Percentiles rank a stretch among this genome's conserved stretches.
phyloP scores from a whole-genome alignment of 2,797 vertebrate genomes.

The Cryptoblepharus egeriae region DNA sequence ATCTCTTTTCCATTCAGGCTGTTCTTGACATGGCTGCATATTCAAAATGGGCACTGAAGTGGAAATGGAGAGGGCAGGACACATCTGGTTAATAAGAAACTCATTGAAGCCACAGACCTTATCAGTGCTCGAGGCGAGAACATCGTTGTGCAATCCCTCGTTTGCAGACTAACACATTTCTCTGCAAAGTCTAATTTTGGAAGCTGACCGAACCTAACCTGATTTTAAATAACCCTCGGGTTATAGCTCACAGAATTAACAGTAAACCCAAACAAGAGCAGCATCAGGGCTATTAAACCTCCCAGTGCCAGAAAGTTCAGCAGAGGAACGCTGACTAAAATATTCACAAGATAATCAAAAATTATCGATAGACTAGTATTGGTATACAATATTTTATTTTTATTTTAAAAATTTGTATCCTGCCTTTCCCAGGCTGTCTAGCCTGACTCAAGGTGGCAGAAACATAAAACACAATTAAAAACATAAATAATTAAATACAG shows the following conservation, averaged over 20 bases:
- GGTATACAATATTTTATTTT: no score
- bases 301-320: background rate
- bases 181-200: constrained; percentile 4
- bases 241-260: constrained; percentile 24
- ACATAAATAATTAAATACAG: no score
- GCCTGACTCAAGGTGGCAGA: no score
- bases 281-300: background rate
- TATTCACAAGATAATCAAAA: background rate
- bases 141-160: background rate
- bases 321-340: background rate
- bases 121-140: background rate
- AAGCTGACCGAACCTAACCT: constrained; percentile 4
- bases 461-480: no score
- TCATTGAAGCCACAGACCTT: background rate
- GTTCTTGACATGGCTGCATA: background rate
- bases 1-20: constrained; percentile 7
- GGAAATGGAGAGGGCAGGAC: constrained; percentile 8
- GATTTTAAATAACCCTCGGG: constrained; percentile 26
- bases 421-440: no score
- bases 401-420: no score
- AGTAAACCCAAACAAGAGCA: constrained; percentile 1
- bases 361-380: background rate
- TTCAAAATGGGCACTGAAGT: background rate
- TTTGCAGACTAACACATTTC: constrained; percentile 8
- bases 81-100: constrained; percentile 23